A percentile compares a stretch with the other conserved stretches of the same genome.
phyloP scores from a whole-genome alignment of 2,797 vertebrate genomes.

The Takifugu ocellatus region DNA sequence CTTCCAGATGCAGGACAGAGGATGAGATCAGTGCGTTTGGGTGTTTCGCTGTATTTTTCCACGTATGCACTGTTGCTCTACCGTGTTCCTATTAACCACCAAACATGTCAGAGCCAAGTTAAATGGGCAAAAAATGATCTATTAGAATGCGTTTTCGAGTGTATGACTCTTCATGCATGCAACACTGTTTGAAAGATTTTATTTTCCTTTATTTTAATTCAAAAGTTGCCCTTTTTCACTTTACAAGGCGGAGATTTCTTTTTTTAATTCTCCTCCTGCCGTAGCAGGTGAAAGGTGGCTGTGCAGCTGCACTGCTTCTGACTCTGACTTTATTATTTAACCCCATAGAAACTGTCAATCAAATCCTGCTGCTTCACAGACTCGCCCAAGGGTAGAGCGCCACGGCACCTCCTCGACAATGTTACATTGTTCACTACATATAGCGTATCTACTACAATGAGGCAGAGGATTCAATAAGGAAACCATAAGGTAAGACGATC shows the following conservation, averaged over 20 bases:
- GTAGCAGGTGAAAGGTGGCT: constrained; percentile 54
- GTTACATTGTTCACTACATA: constrained; percentile 72
- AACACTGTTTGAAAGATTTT: too few relatives aligned
- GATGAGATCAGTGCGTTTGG: constrained; percentile 52
- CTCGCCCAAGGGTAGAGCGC: constrained; percentile 64
- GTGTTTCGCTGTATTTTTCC: constrained; percentile 39
- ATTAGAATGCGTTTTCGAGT: not conserved
- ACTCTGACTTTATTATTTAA: constrained; percentile 64
- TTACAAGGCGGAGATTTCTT: constrained; percentile 5
- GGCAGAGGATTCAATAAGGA: constrained; percentile 60
- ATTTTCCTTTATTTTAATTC: constrained; percentile 1
- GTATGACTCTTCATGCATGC: too few relatives aligned
- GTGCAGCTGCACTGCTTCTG: constrained; percentile 49
- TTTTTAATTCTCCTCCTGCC: constrained; percentile 39
- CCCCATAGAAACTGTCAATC: constrained; percentile 71
- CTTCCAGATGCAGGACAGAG: constrained; percentile 78
- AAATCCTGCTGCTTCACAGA: constrained; percentile 60
- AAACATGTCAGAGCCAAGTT: not conserved
- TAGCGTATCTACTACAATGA: constrained; percentile 62
- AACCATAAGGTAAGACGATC: constrained; percentile 65
- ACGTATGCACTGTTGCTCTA: constrained; percentile 47
- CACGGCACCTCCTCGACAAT: constrained; percentile 63
- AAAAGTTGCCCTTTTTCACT: constrained; percentile 15
- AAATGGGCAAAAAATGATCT: not conserved
- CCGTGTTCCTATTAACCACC: constrained; percentile 13